Base-by-base conservation (phyloP, 2,797 vertebrate species). In the Macroramphosus scolopax region DNA sequence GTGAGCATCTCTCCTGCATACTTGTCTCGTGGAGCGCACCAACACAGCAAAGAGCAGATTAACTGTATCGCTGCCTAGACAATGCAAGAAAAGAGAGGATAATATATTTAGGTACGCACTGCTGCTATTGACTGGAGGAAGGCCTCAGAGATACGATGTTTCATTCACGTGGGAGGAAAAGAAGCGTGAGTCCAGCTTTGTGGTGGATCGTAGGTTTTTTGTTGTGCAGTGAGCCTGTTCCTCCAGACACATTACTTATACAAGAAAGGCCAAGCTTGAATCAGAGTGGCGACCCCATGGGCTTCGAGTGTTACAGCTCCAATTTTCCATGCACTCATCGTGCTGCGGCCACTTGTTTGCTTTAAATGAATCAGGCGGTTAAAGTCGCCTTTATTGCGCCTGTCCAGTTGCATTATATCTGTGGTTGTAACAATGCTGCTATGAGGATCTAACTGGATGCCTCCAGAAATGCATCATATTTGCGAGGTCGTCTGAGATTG, bases 31-130 rank as follows among this genome's bases (percentile, higher is more conserved):
- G 20, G 6, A 3, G 20, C 30, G 22, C 50, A 29, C 30, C 18
- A 34, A 30, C 45, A 49, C 38, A 51, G 52, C 20, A 16, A 26
- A 63, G 32, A 58, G 48, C 57, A 60, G 50, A 75, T 80, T 69
- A 77, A 77, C 69, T 52, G 65, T 52, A 72, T 68, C 42, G 7
- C 52, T 62, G 70, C 72, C 51, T 49, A 66, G 68, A 81, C 64
- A 33, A 41, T 46, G 58, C 32, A 59, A 55, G 58, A 31, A 51
- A 65, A 67, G 64, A 60, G 48, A 73, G 63, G 13, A 37, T 48
- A 67, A 69, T 83, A 80, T 80, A 83, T 86, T 86, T 86, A 87
- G 83, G 54, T 60, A 50, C 84, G 87, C 77, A 78, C 83, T 72
- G 73, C 78, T 72, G 58, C 73, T 78, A 84, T 77, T 78, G 86